Evolutionary conservation across 2,888 invertebrate genomes (phyloP).

Genomic region (Scaptomyza parva): DNA sequence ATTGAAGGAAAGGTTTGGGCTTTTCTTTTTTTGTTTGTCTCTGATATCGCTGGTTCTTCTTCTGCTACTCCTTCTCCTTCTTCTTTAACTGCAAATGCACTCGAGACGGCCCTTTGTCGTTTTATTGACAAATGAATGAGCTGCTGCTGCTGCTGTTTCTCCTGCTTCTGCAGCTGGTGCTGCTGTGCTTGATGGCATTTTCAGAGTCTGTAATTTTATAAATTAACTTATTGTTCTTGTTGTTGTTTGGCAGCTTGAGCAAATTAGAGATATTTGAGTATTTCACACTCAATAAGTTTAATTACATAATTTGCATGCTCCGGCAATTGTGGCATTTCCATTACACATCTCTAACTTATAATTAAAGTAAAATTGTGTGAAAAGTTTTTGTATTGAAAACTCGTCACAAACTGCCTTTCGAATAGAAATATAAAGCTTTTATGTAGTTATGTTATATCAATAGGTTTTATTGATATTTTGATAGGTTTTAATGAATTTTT

Average conservation of each 20-base stretch:
- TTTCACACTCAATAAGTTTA: slow-evolving; percentile 77
- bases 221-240: slow-evolving; percentile 44
- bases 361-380: background rate
- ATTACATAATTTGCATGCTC: slow-evolving; percentile 65
- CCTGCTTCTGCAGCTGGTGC: slow-evolving; percentile 23
- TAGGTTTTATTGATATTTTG: background rate
- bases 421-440: too few species aligned
- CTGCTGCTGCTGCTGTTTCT: too few species aligned
- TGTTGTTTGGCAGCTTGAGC: slow-evolving; percentile 16
- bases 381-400: background rate
- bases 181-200: slow-evolving; percentile 50
- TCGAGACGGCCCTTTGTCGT: slow-evolving; percentile 60
- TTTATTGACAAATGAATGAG: slow-evolving; percentile 76
- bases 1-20: background rate
- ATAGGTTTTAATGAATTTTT: background rate
- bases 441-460: too few species aligned
- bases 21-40: slow-evolving; percentile 13
- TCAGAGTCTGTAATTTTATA: slow-evolving; percentile 46
- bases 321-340: slow-evolving; percentile 28
- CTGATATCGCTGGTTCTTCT: slow-evolving; percentile 7
- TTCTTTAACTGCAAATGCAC: slow-evolving; percentile 39
- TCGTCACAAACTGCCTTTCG: background rate
- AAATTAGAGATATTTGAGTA: slow-evolving; percentile 44
- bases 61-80: background rate
- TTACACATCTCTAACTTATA: slow-evolving; percentile 12